A percentile compares a stretch with the other conserved stretches of the same genome.
Evolutionary conservation across 2,888 invertebrate genomes (phyloP).

Genomic region (Megamerina dolium): DNA sequence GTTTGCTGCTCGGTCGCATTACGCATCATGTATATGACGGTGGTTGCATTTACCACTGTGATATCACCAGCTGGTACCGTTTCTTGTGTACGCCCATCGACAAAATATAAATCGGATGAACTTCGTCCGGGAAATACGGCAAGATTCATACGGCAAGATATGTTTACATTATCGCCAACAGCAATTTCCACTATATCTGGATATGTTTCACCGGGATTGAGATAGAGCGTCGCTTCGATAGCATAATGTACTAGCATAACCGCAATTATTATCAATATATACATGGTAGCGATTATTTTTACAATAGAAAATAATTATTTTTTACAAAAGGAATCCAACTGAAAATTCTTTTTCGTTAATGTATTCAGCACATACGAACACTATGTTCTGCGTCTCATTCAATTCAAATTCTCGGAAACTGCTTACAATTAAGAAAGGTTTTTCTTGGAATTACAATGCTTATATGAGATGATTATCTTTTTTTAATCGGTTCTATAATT

Average conservation of each 20-base stretch:
- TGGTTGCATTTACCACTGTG: conserved; percentile 28
- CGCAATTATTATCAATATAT: not conserved
- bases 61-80: conserved; percentile 17
- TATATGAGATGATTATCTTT: too few relatives aligned
- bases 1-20: conserved; percentile 31
- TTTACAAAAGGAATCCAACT: conserved; percentile 1
- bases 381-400: conserved; percentile 6
- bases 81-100: conserved; percentile 18
- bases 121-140: conserved; percentile 27
- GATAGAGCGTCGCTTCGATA: not conserved
- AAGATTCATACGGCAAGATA: conserved; percentile 39
- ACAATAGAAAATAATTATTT: conserved; percentile 6
- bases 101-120: conserved; percentile 31
- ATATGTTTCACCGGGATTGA: conserved; percentile 31
- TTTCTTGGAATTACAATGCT: conserved; percentile 27
- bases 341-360: too few relatives aligned
- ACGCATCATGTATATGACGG: conserved; percentile 29
- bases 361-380: too few relatives aligned
- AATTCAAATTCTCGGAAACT: conserved; percentile 22
- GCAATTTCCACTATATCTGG: conserved; percentile 31
- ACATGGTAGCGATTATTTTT: not conserved
- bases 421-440: conserved; percentile 24
- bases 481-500: too few relatives aligned
- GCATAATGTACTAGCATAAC: too few relatives aligned
- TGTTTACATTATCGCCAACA: conserved; percentile 36